Percentiles rank a stretch among this genome's conserved stretches.
phyloP scores from a whole-genome alignment of 2,888 invertebrate species.

The Frankliniella fusca region DNA sequence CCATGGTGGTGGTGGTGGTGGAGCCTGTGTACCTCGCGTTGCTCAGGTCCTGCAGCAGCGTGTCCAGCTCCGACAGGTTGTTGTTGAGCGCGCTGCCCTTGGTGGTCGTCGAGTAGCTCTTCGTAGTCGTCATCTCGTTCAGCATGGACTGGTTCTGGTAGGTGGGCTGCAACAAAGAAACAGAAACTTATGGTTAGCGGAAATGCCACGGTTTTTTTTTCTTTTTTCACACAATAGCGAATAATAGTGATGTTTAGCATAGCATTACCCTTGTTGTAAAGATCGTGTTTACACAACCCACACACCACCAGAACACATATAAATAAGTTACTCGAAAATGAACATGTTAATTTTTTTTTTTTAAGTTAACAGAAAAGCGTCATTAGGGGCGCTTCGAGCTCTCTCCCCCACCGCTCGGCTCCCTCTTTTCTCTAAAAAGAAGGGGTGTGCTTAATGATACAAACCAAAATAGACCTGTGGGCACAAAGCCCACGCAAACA shows the following conservation, averaged over 20 bases:
- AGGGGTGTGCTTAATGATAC: conserved; percentile 23
- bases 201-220: no score
- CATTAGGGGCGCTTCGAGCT: no score
- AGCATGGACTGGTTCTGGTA: conserved; percentile 54
- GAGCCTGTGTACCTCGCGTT: conserved; percentile 61
- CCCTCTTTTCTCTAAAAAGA: not conserved
- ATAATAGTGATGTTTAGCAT: conserved; percentile 23
- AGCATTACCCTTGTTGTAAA: no score
- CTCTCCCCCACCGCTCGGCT: not conserved
- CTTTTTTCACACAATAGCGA: conserved; percentile 14
- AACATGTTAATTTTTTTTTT: no score
- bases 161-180: conserved; percentile 56
- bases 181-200: not conserved
- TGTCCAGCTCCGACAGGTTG: conserved; percentile 87
- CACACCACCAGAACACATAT: no score
- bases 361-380: no score
- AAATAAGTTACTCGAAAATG: no score
- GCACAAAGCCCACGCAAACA: conserved; percentile 18
- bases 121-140: conserved; percentile 33
- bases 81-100: conserved; percentile 58
- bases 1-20: conserved; percentile 38
- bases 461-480: not conserved
- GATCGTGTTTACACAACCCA: no score
- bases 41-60: conserved; percentile 85
- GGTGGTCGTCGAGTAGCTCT: conserved; percentile 45